Conservation (phyloP, 2,113 vertebrate species). For the Myxocyprinus asiaticus region DNA sequence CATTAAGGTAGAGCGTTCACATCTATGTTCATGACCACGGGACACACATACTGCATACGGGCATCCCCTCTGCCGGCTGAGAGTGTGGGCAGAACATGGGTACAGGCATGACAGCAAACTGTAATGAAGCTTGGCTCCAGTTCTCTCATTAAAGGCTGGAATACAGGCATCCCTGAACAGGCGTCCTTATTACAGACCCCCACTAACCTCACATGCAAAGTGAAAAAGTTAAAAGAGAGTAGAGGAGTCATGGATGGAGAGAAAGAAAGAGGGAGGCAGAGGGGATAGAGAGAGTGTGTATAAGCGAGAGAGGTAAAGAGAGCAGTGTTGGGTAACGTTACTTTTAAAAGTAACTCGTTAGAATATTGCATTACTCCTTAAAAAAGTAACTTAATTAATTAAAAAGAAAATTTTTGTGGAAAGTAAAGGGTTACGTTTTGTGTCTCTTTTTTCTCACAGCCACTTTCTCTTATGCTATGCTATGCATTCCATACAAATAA, state of each 20-base stretch:
- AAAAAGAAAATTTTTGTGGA: too few relatives aligned
- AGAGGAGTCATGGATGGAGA: slow-evolving; percentile 22
- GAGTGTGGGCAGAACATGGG: not conserved
- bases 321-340: too few relatives aligned
- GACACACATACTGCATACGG: slow-evolving; percentile 8
- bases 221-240: slow-evolving; percentile 11
- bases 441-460: too few relatives aligned
- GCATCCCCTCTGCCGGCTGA: slow-evolving; percentile 6
- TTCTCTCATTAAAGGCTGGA: slow-evolving; percentile 50
- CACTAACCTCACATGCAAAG: slow-evolving; percentile 24
- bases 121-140: slow-evolving; percentile 47
- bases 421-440: too few relatives aligned
- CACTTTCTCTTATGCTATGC: too few relatives aligned
- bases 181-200: slow-evolving; percentile 36
- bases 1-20: not conserved
- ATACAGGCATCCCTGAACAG: slow-evolving; percentile 35
- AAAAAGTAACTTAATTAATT: too few relatives aligned
- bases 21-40: slow-evolving; percentile 20
- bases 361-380: too few relatives aligned
- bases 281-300: too few relatives aligned
- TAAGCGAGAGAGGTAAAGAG: too few relatives aligned
- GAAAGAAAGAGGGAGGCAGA: slow-evolving; percentile 13
- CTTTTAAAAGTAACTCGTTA: too few relatives aligned
- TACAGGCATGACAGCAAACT: not conserved
- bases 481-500: too few relatives aligned